A percentile compares a stretch with the other conserved stretches of the same genome.
Evolutionary conservation across 2,797 vertebrate genomes (phyloP).

Genomic region (Scomberomorus guttatus): DNA sequence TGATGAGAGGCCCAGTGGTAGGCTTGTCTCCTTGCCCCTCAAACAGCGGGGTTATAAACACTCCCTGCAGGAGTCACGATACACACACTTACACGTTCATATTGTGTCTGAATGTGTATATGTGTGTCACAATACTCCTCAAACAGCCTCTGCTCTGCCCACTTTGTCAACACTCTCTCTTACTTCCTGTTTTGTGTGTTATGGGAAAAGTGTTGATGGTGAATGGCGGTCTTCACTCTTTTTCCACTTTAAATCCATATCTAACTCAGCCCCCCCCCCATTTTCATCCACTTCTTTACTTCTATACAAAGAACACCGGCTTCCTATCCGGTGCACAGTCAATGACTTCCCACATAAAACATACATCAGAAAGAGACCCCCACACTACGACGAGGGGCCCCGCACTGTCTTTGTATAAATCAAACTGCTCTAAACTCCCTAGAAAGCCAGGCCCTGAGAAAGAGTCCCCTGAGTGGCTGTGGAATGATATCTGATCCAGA

Average conservation of each 20-base stretch:
- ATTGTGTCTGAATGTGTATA: constrained; percentile 30
- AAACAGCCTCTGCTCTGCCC: constrained; percentile 41
- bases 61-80: constrained; percentile 35
- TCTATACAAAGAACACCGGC: constrained; percentile 44
- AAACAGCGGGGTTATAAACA: constrained; percentile 62
- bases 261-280: constrained; percentile 36
- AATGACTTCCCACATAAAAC: constrained; percentile 75
- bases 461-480: constrained; percentile 65
- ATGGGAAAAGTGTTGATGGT: constrained; percentile 24
- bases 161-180: constrained; percentile 70
- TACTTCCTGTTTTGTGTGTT: constrained; percentile 39
- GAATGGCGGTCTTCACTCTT: background rate
- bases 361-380: constrained; percentile 76
- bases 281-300: constrained; percentile 52
- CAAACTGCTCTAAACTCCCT: constrained; percentile 70
- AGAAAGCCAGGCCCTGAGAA: constrained; percentile 80
- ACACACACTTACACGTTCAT: constrained; percentile 20
- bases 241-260: constrained; percentile 51
- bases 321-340: constrained; percentile 60
- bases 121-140: constrained; percentile 20
- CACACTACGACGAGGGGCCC: constrained; percentile 67
- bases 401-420: constrained; percentile 81
- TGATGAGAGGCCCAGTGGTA: constrained; percentile 51
- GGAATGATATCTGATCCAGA: constrained; percentile 80
- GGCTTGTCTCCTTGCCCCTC: constrained; percentile 45